Percentiles rank a stretch among this genome's conserved stretches.
These are phyloP conservation scores for Apotomis betuletana DNA, from an alignment of 2,888 invertebrate species.

Conservation along the genomic window DNA sequence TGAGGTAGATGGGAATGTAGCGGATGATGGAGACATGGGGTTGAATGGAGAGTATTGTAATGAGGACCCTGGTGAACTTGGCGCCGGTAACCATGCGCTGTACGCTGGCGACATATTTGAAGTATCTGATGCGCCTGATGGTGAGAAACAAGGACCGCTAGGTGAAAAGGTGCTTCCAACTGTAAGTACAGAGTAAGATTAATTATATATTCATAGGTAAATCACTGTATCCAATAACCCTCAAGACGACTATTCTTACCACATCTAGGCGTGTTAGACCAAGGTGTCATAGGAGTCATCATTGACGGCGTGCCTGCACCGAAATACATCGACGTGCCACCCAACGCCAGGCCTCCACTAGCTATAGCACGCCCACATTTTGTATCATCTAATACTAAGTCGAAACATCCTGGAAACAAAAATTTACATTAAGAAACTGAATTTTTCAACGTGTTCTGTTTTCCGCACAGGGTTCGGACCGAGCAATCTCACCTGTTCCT, in stretches of 20 bases:
- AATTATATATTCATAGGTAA: too few species aligned
- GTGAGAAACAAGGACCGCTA: constrained; percentile 98
- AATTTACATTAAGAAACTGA: not conserved
- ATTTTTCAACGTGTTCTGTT: not conserved
- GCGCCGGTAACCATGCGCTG: constrained; percentile 91
- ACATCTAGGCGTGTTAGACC: constrained; percentile 93
- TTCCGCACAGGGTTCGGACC: constrained; percentile 1
- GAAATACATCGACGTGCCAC: constrained; percentile 90
- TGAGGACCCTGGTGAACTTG: constrained; percentile 92
- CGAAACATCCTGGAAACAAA: constrained; percentile 91
- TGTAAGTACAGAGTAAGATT: constrained; percentile 62
- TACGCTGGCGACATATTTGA: constrained; percentile 95
- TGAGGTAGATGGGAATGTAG: constrained; percentile 81
- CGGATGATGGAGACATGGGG: constrained; percentile 84
- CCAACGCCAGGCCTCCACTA: constrained; percentile 88
- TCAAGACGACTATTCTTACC: constrained; percentile 75
- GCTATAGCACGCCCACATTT: constrained; percentile 99
- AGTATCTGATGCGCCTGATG: constrained; percentile 96
- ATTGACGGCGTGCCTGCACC: constrained; percentile 94
- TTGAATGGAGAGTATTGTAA: constrained; percentile 60
- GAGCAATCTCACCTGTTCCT: constrained; percentile 89
- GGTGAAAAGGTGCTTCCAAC: constrained; percentile 97
- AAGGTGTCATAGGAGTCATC: constrained; percentile 96
- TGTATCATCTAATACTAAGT: constrained; percentile 97
- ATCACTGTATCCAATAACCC: not conserved